Base-by-base conservation (phyloP, 2,888 invertebrate species). In the Andrena dorsata region DNA sequence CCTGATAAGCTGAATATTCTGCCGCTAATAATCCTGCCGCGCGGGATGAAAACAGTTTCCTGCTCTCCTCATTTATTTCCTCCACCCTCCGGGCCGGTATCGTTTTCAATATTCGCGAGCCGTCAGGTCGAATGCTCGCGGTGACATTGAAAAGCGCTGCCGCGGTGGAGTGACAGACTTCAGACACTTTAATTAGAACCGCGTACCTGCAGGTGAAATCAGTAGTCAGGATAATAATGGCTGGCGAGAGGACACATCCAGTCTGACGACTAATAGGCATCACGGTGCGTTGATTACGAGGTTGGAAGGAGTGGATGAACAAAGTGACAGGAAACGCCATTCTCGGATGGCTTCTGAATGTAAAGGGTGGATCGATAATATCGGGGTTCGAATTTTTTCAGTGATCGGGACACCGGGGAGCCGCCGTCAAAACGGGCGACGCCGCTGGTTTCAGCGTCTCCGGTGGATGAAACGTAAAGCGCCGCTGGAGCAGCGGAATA, bases 151-250 rank as follows among this genome's bases (percentile, higher is more conserved):
- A 86, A 41, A 84, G 80, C 74, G 69, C 32, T 60, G 73, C 53
- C 78, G 76, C 64, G 79, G 68, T 23, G 26, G 75, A 79, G 73
- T 77, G 80, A 86, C 83, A 83, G 81, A 79, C 80, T 80, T 85
- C 66, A 80, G 72, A 75, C 75, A 76, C 76, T 86, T 86, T 86
- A 87, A 87, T 87, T 86, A 86, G 81, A 79, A 76, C 26, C 70
- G 47, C 70, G 77, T 79, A 72, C 56, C 78, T 63, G 76, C 82
- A 66, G 80, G 72, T 86, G 81, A 76, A 85, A 82, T 85, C 86
- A 79, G 85, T 84, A 80, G 80, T 81, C 80, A 79, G 81, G 79
- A 86, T 86, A 86, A 85, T 86, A 86, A 87, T 71, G 79, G 77
- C n/a, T 60, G 63, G 65, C 63, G 76, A 63, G 70, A 78, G 84